phyloP scores from a whole-genome alignment of 2,888 invertebrate genomes.

The Caradrina kadenii region DNA sequence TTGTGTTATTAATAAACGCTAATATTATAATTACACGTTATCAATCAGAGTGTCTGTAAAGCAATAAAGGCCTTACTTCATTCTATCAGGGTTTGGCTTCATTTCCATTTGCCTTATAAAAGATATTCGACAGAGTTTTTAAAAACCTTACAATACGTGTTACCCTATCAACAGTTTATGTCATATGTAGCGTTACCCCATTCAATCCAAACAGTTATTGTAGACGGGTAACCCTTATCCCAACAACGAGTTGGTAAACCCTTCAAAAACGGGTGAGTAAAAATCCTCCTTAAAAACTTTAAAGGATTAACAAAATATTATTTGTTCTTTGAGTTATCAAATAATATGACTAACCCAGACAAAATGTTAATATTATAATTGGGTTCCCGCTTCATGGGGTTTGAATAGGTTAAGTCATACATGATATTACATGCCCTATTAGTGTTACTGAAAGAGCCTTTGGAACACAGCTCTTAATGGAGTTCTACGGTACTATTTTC shows the following conservation, averaged over 20 bases:
- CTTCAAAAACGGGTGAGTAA: background rate
- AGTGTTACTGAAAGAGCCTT: background rate
- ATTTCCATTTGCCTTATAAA: too few relatives aligned
- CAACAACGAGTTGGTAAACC: background rate
- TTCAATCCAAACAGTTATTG: background rate
- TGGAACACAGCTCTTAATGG: background rate
- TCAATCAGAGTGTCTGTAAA: conserved; percentile 7
- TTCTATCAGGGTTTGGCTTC: background rate
- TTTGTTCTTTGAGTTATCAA: too few relatives aligned
- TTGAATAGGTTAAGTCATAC: background rate
- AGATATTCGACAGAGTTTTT: too few relatives aligned
- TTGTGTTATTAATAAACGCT: conserved; percentile 25
- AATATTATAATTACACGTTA: conserved; percentile 22
- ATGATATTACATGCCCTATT: background rate
- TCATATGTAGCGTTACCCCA: too few relatives aligned
- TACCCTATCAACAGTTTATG: too few relatives aligned
- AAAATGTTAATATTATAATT: background rate
- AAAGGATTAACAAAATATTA: too few relatives aligned
- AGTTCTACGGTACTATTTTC: background rate
- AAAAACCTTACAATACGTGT: too few relatives aligned
- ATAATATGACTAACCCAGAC: background rate
- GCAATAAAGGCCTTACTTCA: background rate
- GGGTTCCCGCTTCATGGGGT: background rate
- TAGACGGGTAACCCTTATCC: background rate
- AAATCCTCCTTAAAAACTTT: too few relatives aligned